Conservation (phyloP, 2,888 invertebrate genomes). For the Prosapia bicincta region DNA sequence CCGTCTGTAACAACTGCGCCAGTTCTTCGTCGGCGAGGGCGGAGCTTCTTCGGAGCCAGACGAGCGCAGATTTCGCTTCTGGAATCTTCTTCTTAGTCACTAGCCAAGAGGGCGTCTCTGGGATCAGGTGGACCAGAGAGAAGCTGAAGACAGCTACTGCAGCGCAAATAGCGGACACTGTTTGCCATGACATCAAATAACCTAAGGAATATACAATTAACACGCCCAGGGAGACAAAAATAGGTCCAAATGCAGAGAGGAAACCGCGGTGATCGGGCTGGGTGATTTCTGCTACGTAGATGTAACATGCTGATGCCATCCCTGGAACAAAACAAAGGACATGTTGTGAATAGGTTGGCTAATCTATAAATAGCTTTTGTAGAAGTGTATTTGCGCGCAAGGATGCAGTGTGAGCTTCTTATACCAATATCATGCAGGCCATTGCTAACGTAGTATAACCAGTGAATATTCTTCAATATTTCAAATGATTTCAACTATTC, state of each 20-base stretch:
- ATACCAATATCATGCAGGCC: no score
- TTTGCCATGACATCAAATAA: slow-evolving; percentile 61
- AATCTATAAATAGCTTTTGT: not conserved
- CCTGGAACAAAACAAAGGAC: slow-evolving; percentile 51
- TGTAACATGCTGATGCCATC: slow-evolving; percentile 65
- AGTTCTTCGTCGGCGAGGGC: slow-evolving; percentile 59
- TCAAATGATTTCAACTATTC: no score
- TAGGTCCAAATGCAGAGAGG: slow-evolving; percentile 65
- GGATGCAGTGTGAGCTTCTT: no score
- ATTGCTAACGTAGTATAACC: no score
- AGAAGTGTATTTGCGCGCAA: no score
- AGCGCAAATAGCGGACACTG: slow-evolving; percentile 52
- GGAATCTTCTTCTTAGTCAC: slow-evolving; percentile 57
- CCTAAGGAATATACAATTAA: slow-evolving; percentile 65
- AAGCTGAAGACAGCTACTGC: slow-evolving; percentile 53
- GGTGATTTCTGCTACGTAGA: slow-evolving; percentile 66
- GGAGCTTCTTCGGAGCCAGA: slow-evolving; percentile 63
- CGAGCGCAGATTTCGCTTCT: slow-evolving; percentile 58
- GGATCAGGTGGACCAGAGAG: slow-evolving; percentile 58
- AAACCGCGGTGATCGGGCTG: slow-evolving; percentile 64
- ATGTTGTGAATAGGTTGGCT: no score
- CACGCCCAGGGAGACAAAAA: slow-evolving; percentile 68
- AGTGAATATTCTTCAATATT: no score
- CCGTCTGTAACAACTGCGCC: slow-evolving; percentile 38
- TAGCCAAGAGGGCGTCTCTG: slow-evolving; percentile 68